Evolutionary conservation across 2,113 vertebrate species (phyloP).

Genomic region (Tachysurus fulvidraco): DNA sequence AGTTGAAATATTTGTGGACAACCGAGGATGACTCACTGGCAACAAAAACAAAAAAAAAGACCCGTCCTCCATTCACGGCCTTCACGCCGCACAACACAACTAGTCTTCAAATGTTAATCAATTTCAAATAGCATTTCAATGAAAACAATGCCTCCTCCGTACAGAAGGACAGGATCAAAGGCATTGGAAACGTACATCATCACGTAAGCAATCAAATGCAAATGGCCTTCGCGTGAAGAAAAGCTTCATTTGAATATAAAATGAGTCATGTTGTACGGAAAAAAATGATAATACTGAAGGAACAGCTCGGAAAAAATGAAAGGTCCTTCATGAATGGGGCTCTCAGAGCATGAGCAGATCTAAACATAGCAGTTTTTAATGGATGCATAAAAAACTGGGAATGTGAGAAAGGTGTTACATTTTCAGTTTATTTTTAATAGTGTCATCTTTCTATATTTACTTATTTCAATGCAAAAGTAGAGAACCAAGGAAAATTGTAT

Average conservation of each 20-base stretch:
- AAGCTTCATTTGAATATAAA: slow-evolving; percentile 42
- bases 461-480: background rate
- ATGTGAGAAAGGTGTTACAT: background rate
- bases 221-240: slow-evolving; percentile 30
- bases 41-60: background rate
- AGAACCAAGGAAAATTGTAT: background rate
- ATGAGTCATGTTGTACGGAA: slow-evolving; percentile 15
- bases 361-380: slow-evolving; percentile 35
- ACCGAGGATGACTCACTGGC: background rate
- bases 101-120: slow-evolving; percentile 42
- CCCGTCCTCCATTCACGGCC: background rate
- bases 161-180: slow-evolving; percentile 5
- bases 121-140: slow-evolving; percentile 33
- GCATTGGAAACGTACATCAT: slow-evolving; percentile 21
- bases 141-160: slow-evolving; percentile 17
- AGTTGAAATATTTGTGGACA: background rate
- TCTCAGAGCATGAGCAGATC: slow-evolving; percentile 1
- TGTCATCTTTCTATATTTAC: background rate
- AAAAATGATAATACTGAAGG: slow-evolving; percentile 9
- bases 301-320: background rate
- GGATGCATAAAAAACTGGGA: background rate
- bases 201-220: slow-evolving; percentile 40
- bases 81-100: background rate
- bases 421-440: slow-evolving; percentile 19
- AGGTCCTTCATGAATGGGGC: background rate